phyloP scores from a whole-genome alignment of 2,888 invertebrate species.

The Aspidapion aeneum region DNA sequence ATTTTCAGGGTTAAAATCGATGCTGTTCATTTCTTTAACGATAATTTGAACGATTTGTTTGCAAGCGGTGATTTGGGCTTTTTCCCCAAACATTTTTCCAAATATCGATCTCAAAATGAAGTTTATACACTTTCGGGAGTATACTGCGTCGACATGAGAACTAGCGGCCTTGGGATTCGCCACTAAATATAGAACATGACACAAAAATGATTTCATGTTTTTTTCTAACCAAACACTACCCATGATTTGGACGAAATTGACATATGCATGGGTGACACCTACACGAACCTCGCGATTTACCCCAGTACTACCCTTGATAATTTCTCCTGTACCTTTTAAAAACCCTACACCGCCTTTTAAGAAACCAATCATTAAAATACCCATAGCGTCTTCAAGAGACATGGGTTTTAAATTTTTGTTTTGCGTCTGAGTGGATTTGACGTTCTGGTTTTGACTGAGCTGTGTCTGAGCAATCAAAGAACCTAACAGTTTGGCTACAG shows the following conservation, averaged over 20 bases:
- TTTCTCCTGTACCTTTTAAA: conserved; percentile 89
- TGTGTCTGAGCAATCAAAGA: conserved; percentile 84
- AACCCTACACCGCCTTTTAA: conserved; percentile 92
- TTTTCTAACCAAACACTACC: conserved; percentile 94
- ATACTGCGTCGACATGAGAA: conserved; percentile 96
- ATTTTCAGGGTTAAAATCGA: conserved; percentile 89
- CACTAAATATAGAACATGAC: conserved; percentile 88
- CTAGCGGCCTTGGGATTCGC: conserved; percentile 94
- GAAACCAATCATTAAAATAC: conserved; percentile 90
- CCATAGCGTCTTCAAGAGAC: conserved; percentile 87
- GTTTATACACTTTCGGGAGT: conserved; percentile 95
- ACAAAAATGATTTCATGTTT: conserved; percentile 80
- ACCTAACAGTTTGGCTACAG: conserved; percentile 89
- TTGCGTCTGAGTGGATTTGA: conserved; percentile 17
- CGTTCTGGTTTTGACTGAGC: conserved; percentile 53
- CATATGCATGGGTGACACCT: conserved; percentile 96
- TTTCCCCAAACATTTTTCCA: conserved; percentile 94
- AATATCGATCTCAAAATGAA: conserved; percentile 90
- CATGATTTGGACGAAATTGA: conserved; percentile 90
- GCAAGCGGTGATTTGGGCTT: conserved; percentile 93
- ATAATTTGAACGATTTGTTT: conserved; percentile 91
- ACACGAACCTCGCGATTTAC: conserved; percentile 95
- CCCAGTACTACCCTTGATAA: conserved; percentile 91
- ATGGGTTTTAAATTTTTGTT: conserved; percentile 57
- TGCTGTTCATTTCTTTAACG: conserved; percentile 92